Evolutionary conservation across 2,113 vertebrate species (phyloP).

Genomic region (Psittacara wagleri): DNA sequence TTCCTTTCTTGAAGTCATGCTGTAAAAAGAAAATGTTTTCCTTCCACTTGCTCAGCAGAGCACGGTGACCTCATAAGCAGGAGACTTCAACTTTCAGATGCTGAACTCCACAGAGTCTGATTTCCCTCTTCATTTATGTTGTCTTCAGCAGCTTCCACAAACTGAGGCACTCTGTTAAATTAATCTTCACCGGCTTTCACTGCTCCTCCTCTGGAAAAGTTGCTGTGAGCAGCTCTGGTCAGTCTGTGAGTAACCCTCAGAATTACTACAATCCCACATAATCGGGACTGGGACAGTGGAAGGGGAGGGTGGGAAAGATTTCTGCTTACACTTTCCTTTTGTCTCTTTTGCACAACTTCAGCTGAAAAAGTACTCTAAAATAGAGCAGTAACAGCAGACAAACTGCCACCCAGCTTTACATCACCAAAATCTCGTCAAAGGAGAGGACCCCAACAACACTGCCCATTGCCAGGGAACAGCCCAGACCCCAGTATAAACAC

Average conservation of each 20-base stretch:
- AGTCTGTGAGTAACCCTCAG: neutral
- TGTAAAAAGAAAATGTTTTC: slow-evolving; percentile 38
- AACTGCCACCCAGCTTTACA: neutral
- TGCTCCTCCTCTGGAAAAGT: slow-evolving; percentile 47
- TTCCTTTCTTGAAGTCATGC: slow-evolving; percentile 63
- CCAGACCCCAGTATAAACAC: neutral
- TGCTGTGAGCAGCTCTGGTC: neutral
- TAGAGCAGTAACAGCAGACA: neutral
- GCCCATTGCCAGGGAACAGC: accelerated
- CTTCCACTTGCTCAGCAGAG: slow-evolving; percentile 58
- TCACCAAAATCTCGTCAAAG: neutral
- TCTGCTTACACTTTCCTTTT: neutral
- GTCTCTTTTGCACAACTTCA: neutral
- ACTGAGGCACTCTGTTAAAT: neutral
- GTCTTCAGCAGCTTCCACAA: slow-evolving; percentile 15
- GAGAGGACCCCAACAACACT: neutral
- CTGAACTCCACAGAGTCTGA: neutral
- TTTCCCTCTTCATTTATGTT: slow-evolving; percentile 10
- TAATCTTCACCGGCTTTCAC: slow-evolving; percentile 11
- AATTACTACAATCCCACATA: neutral
- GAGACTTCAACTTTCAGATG: slow-evolving; percentile 42
- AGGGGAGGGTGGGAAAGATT: neutral
- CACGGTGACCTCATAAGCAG: slow-evolving; percentile 56
- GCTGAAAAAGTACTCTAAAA: neutral
- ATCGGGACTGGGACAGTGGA: neutral